Evolutionary conservation across 2,888 invertebrate genomes (phyloP).

Genomic region (Ectemnius continuus): DNA sequence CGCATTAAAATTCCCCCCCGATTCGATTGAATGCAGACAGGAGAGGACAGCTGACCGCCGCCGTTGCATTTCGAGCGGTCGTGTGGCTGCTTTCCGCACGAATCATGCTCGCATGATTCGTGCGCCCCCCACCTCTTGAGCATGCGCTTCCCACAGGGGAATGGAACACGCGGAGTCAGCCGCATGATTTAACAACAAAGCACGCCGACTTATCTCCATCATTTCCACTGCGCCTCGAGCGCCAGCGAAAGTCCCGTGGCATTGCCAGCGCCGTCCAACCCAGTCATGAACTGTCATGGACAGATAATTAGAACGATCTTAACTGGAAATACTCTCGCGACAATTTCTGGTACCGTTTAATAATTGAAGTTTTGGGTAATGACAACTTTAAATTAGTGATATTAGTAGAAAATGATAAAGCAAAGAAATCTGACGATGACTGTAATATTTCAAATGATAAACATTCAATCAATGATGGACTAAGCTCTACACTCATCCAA

Average conservation of each 20-base stretch:
- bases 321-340: too few relatives aligned
- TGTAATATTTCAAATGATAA: too few relatives aligned
- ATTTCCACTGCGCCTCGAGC: conserved; percentile 14
- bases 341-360: too few relatives aligned
- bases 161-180: conserved; percentile 37
- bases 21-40: conserved; percentile 47
- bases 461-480: too few relatives aligned
- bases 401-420: too few relatives aligned
- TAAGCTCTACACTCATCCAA: background rate
- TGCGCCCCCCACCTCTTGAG: too few relatives aligned
- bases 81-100: conserved; percentile 37
- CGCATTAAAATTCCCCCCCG: conserved; percentile 42
- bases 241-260: conserved; percentile 5
- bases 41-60: conserved; percentile 49
- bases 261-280: conserved; percentile 13
- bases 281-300: conserved; percentile 20
- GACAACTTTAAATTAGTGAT: too few relatives aligned
- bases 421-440: too few relatives aligned
- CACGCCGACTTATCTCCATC: conserved; percentile 46
- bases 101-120: conserved; percentile 21
- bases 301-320: conserved; percentile 40
- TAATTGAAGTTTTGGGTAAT: too few relatives aligned
- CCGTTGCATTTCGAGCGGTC: conserved; percentile 44
- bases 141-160: conserved; percentile 17
- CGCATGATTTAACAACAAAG: conserved; percentile 35